Base-by-base conservation (phyloP, 2,888 invertebrate genomes). In the Steinernema hermaphroditum region DNA sequence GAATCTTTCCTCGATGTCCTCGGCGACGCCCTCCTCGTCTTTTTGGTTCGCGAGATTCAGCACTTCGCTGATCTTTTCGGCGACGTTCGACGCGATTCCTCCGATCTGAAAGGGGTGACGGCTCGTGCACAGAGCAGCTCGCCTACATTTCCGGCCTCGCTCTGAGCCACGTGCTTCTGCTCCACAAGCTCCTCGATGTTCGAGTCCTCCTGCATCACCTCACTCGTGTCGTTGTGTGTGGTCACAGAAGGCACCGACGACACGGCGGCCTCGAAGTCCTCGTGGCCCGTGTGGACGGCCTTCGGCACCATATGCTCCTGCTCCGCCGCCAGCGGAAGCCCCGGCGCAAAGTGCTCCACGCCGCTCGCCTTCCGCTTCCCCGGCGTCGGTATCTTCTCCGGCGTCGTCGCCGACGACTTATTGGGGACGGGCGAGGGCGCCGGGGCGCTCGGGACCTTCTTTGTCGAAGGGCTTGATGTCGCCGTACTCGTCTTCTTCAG, bases 151-250 rank as follows among this genome's bases (percentile, higher is more conserved):
- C 54, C 54, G 54, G 54, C 14, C 19, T 54, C 27, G 27, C 19
- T 54, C 27, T 54, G 54, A 8, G 27, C 54, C 2, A 54, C 16
- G 16, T 46, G 46, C 46, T 46, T 46, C 54, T 22, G 54, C 54
- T 54, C 54, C 24, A 54, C 19, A 8, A 54, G 22, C 19, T 27
- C 54, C 27, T 54, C 54, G 54, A 54, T 54, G 24, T 54, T 22
- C 24, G 54, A 54, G 19, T 54, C 54, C 54, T 54, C 54, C 54
- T 54, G 54, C 54, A 54, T 54, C 54, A 54, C 54, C 54, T 54
- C 54, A 27, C 54, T 54, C n/a, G 27, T 54, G 54, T 54, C 54
- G 27, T 54, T 54, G 54, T 54, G 54, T 6, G 19, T 54, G 14
- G 54, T 54, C 22, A 27, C 54, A 22, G 54, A 54, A 16, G 54